A percentile compares a stretch with the other conserved stretches of the same genome.
These are phyloP conservation scores for Tipula confusa DNA, from an alignment of 2,888 invertebrate species.

Conservation along the genomic window DNA sequence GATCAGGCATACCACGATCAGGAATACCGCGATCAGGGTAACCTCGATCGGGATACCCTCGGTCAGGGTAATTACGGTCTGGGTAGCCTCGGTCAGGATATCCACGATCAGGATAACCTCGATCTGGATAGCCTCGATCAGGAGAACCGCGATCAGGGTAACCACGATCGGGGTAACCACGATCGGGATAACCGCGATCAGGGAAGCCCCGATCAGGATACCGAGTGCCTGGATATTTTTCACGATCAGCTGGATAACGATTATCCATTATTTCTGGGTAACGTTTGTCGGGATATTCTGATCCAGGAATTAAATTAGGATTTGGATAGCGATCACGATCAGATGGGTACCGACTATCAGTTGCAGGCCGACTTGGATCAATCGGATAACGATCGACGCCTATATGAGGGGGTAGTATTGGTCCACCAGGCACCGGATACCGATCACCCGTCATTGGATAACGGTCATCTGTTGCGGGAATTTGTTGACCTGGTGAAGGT, in stretches of 20 bases:
- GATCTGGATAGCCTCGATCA: constrained; percentile 36
- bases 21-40: constrained; percentile 36
- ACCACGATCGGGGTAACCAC: constrained; percentile 50
- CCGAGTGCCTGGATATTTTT: constrained; percentile 37
- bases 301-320: constrained; percentile 49
- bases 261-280: constrained; percentile 37
- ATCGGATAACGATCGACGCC: constrained; percentile 39
- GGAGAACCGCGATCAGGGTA: constrained; percentile 44
- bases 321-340: constrained; percentile 51
- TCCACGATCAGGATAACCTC: constrained; percentile 35
- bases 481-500: constrained; percentile 46
- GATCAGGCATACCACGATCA: constrained; percentile 34
- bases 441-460: constrained; percentile 43
- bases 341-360: constrained; percentile 47
- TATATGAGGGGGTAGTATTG: constrained; percentile 40
- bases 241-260: constrained; percentile 45
- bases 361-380: constrained; percentile 52
- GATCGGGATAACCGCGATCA: constrained; percentile 45
- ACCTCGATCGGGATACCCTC: constrained; percentile 44
- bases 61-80: constrained; percentile 34
- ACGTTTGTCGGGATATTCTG: constrained; percentile 45
- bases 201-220: constrained; percentile 46
- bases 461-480: constrained; percentile 43
- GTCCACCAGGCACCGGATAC: constrained; percentile 40
- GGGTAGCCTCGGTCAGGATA: constrained; percentile 31